These are phyloP conservation scores for Smithornis capensis DNA, from an alignment of 2,113 vertebrate genomes.

Conservation along the genomic window DNA sequence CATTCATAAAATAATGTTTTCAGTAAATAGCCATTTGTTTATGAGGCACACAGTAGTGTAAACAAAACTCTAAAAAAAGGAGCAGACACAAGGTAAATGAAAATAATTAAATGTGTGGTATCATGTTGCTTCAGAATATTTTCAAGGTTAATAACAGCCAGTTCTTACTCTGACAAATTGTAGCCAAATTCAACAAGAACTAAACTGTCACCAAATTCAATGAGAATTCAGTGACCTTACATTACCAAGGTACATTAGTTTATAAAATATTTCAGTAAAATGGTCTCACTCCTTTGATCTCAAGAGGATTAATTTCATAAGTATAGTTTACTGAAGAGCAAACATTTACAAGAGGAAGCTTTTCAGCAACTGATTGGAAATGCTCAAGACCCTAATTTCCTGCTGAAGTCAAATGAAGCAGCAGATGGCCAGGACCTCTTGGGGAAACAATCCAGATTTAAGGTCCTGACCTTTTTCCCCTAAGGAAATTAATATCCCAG, in stretches of 20 bases:
- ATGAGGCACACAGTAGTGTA: not conserved
- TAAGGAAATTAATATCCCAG: not conserved
- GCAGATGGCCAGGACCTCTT: not conserved
- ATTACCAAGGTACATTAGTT: not conserved
- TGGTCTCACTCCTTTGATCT: slow-evolving; percentile 15
- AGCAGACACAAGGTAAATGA: not conserved
- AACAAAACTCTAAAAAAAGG: not conserved
- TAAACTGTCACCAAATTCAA: not conserved
- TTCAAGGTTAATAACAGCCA: not conserved
- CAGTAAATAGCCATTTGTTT: slow-evolving; percentile 22
- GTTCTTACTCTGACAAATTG: not conserved
- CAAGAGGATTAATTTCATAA: not conserved
- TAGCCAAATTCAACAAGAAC: not conserved
- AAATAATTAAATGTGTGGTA: not conserved
- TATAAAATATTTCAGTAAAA: slow-evolving; percentile 9
- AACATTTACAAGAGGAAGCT: not conserved
- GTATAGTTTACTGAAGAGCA: not conserved
- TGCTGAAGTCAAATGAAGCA: not conserved
- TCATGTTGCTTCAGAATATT: not conserved
- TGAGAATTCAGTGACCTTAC: not conserved
- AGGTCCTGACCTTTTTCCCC: not conserved
- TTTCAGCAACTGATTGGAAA: not conserved
- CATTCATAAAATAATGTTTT: slow-evolving; percentile 24
- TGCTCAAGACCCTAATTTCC: not conserved
- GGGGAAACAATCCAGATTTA: not conserved